A percentile compares a stretch with the other conserved stretches of the same genome.
phyloP scores from a whole-genome alignment of 2,113 vertebrate genomes.

The Cacatua alba region DNA sequence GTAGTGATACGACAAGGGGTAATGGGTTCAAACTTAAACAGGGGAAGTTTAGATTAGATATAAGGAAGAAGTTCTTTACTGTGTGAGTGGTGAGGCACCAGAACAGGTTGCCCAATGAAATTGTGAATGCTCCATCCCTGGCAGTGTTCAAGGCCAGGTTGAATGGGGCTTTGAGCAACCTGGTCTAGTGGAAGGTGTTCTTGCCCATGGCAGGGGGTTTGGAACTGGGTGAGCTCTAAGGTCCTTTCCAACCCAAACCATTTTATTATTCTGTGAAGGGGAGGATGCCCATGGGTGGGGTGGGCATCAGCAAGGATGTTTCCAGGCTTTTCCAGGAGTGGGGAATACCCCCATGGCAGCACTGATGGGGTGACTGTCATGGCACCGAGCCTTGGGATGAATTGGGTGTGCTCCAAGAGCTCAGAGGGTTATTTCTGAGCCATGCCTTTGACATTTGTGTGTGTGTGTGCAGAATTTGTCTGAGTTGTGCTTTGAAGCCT shows the following conservation, averaged over 20 bases:
- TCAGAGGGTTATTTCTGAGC: neutral
- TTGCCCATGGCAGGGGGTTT: neutral
- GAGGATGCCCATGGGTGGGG: constrained; percentile 74
- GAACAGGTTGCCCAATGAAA: neutral
- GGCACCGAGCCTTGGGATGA: neutral
- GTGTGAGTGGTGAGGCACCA: neutral
- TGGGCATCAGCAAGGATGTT: constrained; percentile 66
- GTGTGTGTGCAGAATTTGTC: neutral
- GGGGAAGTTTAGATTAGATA: neutral
- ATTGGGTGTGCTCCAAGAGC: neutral
- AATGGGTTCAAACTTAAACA: neutral
- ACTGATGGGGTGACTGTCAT: neutral
- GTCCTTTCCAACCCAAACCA: neutral
- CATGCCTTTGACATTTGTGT: neutral
- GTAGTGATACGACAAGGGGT: neutral
- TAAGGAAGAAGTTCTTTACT: neutral
- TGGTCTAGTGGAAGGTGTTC: neutral
- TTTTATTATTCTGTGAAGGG: neutral
- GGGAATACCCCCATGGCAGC: neutral
- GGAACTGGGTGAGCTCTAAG: neutral
- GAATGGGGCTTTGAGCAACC: neutral
- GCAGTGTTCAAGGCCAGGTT: neutral
- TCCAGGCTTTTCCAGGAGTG: neutral
- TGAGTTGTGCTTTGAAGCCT: neutral
- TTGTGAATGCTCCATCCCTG: neutral